Evolutionary conservation across 2,113 vertebrate species (phyloP).

Genomic region (Chloebia gouldiae): DNA sequence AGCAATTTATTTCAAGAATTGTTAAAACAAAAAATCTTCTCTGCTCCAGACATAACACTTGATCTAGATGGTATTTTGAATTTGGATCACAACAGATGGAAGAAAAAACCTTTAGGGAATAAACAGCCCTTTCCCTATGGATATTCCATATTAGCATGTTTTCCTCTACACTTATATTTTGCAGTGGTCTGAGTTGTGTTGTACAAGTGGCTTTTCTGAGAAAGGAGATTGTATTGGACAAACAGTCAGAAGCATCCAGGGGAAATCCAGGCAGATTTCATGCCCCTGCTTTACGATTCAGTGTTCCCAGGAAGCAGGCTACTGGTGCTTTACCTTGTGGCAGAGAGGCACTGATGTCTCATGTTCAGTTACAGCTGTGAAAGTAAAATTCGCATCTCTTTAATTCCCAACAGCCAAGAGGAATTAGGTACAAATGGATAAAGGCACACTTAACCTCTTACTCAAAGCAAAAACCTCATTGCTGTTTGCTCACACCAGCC

Average conservation of each 20-base stretch:
- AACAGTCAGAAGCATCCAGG: background rate
- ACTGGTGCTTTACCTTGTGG: background rate
- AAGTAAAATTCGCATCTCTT: conserved; percentile 1
- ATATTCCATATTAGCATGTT: fast-evolving
- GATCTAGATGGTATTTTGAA: background rate
- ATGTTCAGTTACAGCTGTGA: background rate
- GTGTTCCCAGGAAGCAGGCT: background rate
- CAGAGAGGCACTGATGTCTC: background rate
- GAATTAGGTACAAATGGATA: background rate
- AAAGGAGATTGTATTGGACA: background rate
- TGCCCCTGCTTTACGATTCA: background rate
- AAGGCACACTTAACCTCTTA: background rate
- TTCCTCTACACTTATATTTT: background rate
- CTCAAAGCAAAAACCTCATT: background rate
- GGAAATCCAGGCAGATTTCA: background rate
- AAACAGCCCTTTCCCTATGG: background rate
- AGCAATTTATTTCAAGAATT: background rate
- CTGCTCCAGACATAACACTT: background rate
- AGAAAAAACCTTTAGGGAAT: background rate
- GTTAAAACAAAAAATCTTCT: background rate
- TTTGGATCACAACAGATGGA: background rate
- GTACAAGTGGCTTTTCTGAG: background rate
- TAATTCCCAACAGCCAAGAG: background rate
- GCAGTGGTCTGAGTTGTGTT: background rate
- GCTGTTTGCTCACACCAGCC: background rate